Percentiles rank a stretch among this genome's conserved stretches.
Conservation (phyloP, 2,113 vertebrate species). For the Brienomyrus brachyistius region DNA sequence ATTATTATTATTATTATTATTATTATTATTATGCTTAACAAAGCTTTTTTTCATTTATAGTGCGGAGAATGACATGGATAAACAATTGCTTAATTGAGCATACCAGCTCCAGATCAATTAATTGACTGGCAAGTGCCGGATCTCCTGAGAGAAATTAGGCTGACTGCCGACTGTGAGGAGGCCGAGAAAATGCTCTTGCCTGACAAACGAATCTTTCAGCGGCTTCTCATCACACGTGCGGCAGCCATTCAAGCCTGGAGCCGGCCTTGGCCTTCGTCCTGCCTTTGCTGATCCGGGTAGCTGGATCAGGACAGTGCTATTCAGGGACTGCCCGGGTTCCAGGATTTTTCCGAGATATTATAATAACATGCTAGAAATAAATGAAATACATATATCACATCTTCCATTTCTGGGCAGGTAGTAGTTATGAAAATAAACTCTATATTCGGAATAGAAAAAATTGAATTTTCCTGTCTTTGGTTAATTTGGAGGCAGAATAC, state of each 20-base stretch:
- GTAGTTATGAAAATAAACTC: background rate
- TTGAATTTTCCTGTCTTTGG: background rate
- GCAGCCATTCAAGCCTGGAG: background rate
- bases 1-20: too few species aligned
- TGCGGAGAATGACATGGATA: background rate
- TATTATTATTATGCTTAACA: background rate
- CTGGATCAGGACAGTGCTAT: background rate
- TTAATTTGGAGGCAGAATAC: background rate
- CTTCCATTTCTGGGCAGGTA: background rate
- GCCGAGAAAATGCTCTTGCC: background rate
- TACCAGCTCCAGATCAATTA: background rate
- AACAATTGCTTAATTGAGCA: background rate
- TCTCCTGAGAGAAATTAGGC: background rate
- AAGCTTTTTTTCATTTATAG: background rate
- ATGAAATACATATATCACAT: background rate
- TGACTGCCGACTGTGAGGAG: background rate
- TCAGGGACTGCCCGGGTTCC: background rate
- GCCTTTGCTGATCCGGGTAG: background rate
- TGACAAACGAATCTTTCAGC: background rate
- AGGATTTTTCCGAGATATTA: background rate
- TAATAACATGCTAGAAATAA: background rate
- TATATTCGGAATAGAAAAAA: background rate
- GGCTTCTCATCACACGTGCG: background rate
- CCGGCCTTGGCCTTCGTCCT: background rate
- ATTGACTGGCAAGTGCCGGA: background rate